phyloP scores from a whole-genome alignment of 2,888 invertebrate genomes.

The Notocelia uddmanniana region DNA sequence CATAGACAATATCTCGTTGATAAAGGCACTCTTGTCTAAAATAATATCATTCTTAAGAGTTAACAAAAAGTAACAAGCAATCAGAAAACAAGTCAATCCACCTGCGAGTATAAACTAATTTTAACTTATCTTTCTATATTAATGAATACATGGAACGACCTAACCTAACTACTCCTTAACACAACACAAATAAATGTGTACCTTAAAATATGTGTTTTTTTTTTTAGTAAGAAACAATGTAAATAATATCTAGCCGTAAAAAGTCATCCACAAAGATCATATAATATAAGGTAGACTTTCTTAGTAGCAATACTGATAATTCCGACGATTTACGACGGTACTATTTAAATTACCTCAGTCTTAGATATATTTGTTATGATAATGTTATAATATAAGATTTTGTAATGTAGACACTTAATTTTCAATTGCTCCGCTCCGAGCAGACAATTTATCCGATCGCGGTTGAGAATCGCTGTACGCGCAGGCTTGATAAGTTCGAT shows the following conservation, averaged over 20 bases:
- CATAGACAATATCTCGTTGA: conserved; percentile 4
- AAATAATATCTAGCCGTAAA: neutral
- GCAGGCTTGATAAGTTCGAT: too few relatives aligned
- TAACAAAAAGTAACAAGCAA: neutral
- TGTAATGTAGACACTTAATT: too few relatives aligned
- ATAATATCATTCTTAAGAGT: conserved; percentile 23
- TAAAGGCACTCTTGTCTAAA: conserved; percentile 18
- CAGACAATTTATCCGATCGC: too few relatives aligned
- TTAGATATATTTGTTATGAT: neutral
- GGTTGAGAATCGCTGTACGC: too few relatives aligned
- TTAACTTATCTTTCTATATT: neutral
- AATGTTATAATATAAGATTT: too few relatives aligned
- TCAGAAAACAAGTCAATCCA: neutral
- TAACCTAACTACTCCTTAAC: neutral
- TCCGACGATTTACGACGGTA: neutral
- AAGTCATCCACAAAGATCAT: neutral
- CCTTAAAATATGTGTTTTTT: neutral
- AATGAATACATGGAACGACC: neutral
- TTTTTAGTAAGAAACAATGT: neutral
- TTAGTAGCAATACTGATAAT: neutral
- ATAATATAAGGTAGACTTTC: neutral
- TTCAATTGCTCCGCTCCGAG: too few relatives aligned
- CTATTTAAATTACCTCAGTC: too few relatives aligned
- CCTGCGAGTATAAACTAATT: neutral
- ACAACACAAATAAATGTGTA: neutral